A percentile compares a stretch with the other conserved stretches of the same genome.
Conservation (phyloP, 2,113 vertebrate species). For the Petaurus breviceps region DNA sequence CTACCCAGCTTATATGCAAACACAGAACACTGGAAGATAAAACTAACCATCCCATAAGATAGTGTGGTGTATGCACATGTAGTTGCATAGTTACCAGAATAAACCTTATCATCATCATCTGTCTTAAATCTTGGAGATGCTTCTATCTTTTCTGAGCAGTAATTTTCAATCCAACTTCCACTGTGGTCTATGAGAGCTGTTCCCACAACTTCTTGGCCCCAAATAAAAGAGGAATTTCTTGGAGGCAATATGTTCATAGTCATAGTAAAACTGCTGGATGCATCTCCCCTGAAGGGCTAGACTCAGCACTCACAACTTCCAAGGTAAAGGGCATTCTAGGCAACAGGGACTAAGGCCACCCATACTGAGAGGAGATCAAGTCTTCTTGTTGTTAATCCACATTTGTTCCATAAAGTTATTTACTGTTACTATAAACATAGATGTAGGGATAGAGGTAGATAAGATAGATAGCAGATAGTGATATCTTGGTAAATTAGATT, state of each 20-base stretch:
- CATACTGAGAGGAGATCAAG: conserved; percentile 48
- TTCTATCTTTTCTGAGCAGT: conserved; percentile 44
- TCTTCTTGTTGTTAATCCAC: conserved; percentile 29
- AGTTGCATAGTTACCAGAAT: conserved; percentile 16
- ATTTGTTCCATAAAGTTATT: conserved; percentile 52
- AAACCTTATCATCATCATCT: neutral
- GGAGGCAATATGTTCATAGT: conserved; percentile 29
- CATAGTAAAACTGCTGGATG: neutral
- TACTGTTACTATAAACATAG: conserved; percentile 57
- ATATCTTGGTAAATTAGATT: no score
- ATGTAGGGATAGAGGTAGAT: neutral
- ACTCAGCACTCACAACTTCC: conserved; percentile 62
- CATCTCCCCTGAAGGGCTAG: conserved; percentile 62
- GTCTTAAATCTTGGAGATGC: conserved; percentile 16
- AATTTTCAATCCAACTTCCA: conserved; percentile 53
- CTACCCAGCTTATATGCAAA: neutral
- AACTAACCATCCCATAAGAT: neutral
- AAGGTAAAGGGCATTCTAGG: conserved; percentile 62
- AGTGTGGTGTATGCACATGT: neutral
- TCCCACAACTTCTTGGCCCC: conserved; percentile 29
- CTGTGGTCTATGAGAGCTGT: conserved; percentile 45
- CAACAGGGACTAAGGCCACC: conserved; percentile 64
- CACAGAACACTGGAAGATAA: neutral
- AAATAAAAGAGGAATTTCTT: conserved; percentile 27
- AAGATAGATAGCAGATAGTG: neutral